These are phyloP conservation scores for Cataglyphis altisquamis DNA, from an alignment of 2,888 invertebrate species.

Conservation along the genomic window DNA sequence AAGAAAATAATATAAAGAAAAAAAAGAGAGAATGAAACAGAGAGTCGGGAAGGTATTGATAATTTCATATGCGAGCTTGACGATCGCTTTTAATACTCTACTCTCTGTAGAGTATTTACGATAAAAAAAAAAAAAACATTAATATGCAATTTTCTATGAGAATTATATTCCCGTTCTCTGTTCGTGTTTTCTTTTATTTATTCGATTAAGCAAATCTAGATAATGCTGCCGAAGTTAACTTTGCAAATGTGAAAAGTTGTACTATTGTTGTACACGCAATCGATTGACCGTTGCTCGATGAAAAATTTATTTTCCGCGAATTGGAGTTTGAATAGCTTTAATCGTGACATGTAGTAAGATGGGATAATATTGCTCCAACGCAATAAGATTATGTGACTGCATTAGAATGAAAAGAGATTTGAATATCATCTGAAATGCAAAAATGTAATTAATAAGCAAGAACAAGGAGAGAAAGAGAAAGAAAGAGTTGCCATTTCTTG, in stretches of 20 bases:
- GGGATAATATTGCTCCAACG: background rate
- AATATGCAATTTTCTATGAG: slow-evolving; percentile 34
- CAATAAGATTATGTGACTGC: background rate
- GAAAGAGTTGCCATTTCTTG: background rate
- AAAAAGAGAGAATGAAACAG: slow-evolving; percentile 49
- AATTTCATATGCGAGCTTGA: slow-evolving; percentile 42
- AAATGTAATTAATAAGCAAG: background rate
- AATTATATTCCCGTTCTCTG: slow-evolving; percentile 28
- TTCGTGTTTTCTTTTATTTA: slow-evolving; percentile 49
- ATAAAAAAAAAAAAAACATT: slow-evolving; percentile 26
- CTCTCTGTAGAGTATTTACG: slow-evolving; percentile 20
- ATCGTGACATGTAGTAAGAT: background rate
- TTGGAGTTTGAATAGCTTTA: background rate
- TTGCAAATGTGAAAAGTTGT: slow-evolving; percentile 22
- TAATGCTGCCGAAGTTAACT: background rate
- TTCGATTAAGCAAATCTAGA: slow-evolving; percentile 15
- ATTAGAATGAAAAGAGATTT: slow-evolving; percentile 12
- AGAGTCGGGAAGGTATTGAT: slow-evolving; percentile 45
- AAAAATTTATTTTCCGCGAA: slow-evolving; percentile 2
- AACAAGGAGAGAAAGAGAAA: background rate
- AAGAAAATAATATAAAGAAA: slow-evolving; percentile 29
- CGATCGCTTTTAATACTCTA: slow-evolving; percentile 24
- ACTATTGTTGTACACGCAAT: slow-evolving; percentile 44
- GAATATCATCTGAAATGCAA: background rate
- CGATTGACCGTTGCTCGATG: slow-evolving; percentile 34